Conservation (phyloP, 2,888 invertebrate genomes). For the Pyrocoelia pectoralis region DNA sequence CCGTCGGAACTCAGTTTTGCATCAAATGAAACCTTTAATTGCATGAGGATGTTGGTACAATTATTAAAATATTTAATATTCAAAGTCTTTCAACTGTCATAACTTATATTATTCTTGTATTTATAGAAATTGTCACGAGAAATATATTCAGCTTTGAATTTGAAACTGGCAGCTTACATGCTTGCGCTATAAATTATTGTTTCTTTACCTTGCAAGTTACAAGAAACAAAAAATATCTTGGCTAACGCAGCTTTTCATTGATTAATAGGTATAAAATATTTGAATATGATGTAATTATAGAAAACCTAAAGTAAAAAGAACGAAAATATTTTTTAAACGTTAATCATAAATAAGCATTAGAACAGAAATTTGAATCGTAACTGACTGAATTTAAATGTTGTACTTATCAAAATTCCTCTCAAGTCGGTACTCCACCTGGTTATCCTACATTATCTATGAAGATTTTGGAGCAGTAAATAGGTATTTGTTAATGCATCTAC, state of each 20-base stretch:
- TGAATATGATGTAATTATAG: background rate
- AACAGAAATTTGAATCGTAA: too few relatives aligned
- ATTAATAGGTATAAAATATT: conserved; percentile 6
- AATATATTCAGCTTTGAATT: conserved; percentile 13
- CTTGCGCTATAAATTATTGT: conserved; percentile 12
- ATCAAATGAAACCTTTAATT: too few relatives aligned
- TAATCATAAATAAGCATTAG: background rate
- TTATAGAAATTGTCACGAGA: conserved; percentile 6
- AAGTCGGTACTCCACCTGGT: too few relatives aligned
- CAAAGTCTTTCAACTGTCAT: conserved; percentile 3
- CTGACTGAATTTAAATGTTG: too few relatives aligned
- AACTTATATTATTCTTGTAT: background rate
- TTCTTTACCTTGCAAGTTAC: conserved; percentile 4
- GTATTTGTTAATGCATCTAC: too few relatives aligned
- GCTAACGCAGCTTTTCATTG: background rate
- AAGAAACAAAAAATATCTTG: conserved; percentile 8
- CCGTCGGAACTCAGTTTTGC: too few relatives aligned
- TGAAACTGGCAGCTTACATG: conserved; percentile 8
- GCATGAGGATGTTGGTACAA: too few relatives aligned
- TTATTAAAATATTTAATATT: background rate
- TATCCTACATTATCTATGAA: too few relatives aligned
- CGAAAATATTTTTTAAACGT: background rate
- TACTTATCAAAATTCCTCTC: too few relatives aligned
- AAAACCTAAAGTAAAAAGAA: background rate
- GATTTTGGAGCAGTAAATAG: too few relatives aligned